Evolutionary conservation across 2,888 invertebrate species (phyloP).

Genomic region (Ceriagrion tenellum): DNA sequence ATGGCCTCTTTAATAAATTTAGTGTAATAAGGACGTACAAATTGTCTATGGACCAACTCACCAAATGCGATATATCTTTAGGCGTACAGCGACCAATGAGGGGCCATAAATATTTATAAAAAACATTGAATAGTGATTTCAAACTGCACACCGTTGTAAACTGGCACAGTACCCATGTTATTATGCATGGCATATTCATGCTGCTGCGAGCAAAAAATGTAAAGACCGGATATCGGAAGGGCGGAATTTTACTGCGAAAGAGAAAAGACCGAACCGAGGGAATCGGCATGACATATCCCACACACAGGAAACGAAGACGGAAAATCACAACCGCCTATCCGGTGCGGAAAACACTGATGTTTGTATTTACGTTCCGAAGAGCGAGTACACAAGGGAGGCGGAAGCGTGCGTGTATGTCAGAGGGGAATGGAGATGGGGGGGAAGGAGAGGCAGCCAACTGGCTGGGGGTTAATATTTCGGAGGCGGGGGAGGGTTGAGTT

Average conservation of each 20-base stretch:
- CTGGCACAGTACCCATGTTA: too few species aligned
- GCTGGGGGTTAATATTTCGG: neutral
- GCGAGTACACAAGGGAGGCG: neutral
- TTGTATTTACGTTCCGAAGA: slow-evolving; percentile 10
- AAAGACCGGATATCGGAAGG: too few species aligned
- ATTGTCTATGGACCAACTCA: too few species aligned
- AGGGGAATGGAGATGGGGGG: neutral
- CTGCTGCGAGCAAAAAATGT: too few species aligned
- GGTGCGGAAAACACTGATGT: neutral
- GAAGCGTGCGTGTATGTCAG: neutral
- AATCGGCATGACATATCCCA: neutral
- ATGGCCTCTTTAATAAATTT: too few species aligned
- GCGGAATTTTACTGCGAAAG: neutral
- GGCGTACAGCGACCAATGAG: too few species aligned
- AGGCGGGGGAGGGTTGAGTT: neutral
- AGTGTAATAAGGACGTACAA: too few species aligned
- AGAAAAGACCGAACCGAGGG: neutral
- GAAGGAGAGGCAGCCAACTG: neutral
- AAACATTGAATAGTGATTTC: too few species aligned
- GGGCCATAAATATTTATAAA: too few species aligned
- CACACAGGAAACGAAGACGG: neutral
- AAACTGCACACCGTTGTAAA: too few species aligned
- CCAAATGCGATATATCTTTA: too few species aligned
- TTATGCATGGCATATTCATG: too few species aligned
- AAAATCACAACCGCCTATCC: neutral